Evolutionary conservation across 2,888 invertebrate genomes (phyloP), one percentile per base, ranked within the genome.

Genomic region (Crioceris asparagi): DNA sequence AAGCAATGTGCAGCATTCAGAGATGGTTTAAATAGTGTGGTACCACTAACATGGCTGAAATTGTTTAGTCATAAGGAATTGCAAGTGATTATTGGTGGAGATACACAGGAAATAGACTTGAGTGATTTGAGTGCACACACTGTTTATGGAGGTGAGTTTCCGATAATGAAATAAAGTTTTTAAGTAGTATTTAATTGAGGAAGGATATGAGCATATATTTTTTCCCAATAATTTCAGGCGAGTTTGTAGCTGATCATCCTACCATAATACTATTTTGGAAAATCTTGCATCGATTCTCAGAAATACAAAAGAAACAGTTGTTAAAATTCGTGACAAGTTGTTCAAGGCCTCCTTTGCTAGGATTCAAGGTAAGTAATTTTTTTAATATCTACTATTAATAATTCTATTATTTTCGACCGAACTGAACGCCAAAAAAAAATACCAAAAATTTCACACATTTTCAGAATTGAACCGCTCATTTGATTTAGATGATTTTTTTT

Each of bases 241-340:
- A 91, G 38, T 94, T 88, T 59, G 71, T 77, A 8, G 71, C 72
- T 8, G 78, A 83, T 33, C 91, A 93, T 68, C 82, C 81, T 2
- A 91, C 88, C 0, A 90, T 96, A 43, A 59, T 74, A 43, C 71
- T 76, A 38, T 97, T 97, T 67, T 97, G 97, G 97, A 75, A 78
- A 50, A 87, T 90, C 25, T 74, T 96, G 6, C 73, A 78, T 37
- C 72, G 74, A 30, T 91, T 97, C 61, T 79, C 77, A 35, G 90
- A 91, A 61, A 70, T 74, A 36, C 87, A 93, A 62, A 79, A 83
- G 44, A 72, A 92, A 41, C 84, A 87, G 57, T 68, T 98, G 35
- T 70, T 98, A 6, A 94, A 94, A 67, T 99, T 99, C 67, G 96
- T 97, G 27, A 99, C 98, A 2, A 93, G 94, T 60, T 97, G 97